A percentile compares a stretch with the other conserved stretches of the same genome.
Evolutionary conservation across 2,888 invertebrate species (phyloP).

Genomic region (Agonopterix subpropinquella): DNA sequence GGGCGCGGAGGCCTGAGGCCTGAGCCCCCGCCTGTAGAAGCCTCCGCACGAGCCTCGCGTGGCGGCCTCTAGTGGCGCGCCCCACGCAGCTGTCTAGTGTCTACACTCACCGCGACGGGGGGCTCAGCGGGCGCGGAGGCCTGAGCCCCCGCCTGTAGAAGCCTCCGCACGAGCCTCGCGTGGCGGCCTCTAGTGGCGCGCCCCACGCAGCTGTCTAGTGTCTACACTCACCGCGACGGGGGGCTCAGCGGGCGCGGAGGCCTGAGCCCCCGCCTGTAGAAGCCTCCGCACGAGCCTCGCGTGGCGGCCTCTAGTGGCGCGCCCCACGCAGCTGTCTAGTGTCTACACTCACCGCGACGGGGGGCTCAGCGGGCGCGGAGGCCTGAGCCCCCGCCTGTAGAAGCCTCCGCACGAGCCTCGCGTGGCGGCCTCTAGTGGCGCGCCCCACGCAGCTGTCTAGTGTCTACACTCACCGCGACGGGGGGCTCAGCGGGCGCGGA

Average conservation of each 20-base stretch:
- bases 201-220: conserved; percentile 92
- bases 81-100: conserved; percentile 93
- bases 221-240: background rate
- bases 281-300: conserved; percentile 75
- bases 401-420: conserved; percentile 74
- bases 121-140: background rate
- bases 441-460: conserved; percentile 92
- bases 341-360: too few relatives aligned
- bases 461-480: too few relatives aligned
- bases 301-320: conserved; percentile 86
- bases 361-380: background rate
- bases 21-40: conserved; percentile 1
- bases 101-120: background rate
- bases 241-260: background rate
- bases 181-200: conserved; percentile 87
- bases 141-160: conserved; percentile 1
- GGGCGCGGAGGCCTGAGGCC: background rate
- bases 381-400: conserved; percentile 2
- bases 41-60: conserved; percentile 78
- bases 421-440: conserved; percentile 84
- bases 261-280: conserved; percentile 1
- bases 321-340: conserved; percentile 92
- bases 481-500: background rate
- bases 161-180: conserved; percentile 75
- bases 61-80: conserved; percentile 85